Base-by-base conservation (phyloP, 2,113 vertebrate genomes). In the Mormyrus iriodes region DNA sequence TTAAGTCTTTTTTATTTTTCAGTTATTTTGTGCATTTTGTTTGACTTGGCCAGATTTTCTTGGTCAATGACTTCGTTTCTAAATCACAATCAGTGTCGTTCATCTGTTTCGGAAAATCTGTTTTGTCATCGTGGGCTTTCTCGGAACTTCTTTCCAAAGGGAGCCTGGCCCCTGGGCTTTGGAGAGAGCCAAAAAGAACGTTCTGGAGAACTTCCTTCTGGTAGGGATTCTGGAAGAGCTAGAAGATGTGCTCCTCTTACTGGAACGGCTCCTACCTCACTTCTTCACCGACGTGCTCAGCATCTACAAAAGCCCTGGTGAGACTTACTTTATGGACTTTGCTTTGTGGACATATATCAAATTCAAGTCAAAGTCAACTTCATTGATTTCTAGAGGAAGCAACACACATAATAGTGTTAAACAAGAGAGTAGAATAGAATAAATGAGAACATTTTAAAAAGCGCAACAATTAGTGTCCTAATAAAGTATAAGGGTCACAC, bases 261-360 rank as follows among this genome's bases (percentile, higher is more conserved):
- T 97, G 93, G 97, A 97, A 94, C 96, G 97, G 95, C 96, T 97
- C 91, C 96, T 97, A 96, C 97, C 97, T 96, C 97, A 97, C 95
- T 97, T 97, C 95, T 97, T 97, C 94, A 96, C 96, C 91, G 96
- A 96, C 87, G 97, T 97, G 83, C 95, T 97, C 93, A 95, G 93
- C 91, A 97, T 97, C 94, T 97, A 97, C 94, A 96, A 96, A 94
- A 97, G 97, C 92, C 96, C 97, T 96, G 97, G 97, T 97, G 95
- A 10, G 52, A 55, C 86, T 90, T 84, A 5, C 61, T 90, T 12
- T 9, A 19, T 3, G 5, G 10, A 3, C n/a, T 69, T 88, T 42
- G 7, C 24, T 84, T 61, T 58, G 49, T 17, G 49, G 24, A 8
- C 5, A 7, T 0, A 35, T 44, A 13, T 85, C 21, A 31, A 12